Evolutionary conservation across 1,140 invertebrate species (phyloP), one percentile per base, ranked within the genome.

Genomic region (Zophobas atratus): DNA sequence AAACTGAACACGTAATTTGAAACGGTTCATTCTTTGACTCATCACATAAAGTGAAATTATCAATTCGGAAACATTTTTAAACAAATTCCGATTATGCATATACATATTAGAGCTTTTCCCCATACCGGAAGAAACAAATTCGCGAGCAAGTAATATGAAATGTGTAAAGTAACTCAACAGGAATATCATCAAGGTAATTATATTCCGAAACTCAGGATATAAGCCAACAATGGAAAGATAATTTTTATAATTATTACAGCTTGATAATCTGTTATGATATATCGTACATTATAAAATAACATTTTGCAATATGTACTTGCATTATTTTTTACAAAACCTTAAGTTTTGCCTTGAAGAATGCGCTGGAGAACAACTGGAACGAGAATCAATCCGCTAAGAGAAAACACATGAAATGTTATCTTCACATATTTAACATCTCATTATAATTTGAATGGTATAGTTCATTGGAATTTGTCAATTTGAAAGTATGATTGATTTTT

Each of bases 181-280:
- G 39, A 67, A 67, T 67, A 67, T 67, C 60, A 67, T 41, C 60
- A 67, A 67, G 60, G 60, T 67, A 67, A 67, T 46, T 67, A 67
- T 67, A 67, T 72, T 72, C 70, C 70, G 70, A 72, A 72, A 72
- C 70, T 53, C 70, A 72, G 70, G 70, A 72, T 72, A 72, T 72
- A 72, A 53, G 51, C 70, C 70, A 72, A 72, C 51, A 72, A 72
- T 53, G 36, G 70, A 72, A 72, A 72, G 70, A 72, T 72, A 51
- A 72, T 72, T 72, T 72, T 72, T 53, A 72, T 51, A 72, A 72
- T 72, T 72, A 67, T 67, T 67, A 39, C 60, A 43, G 38, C 60
- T 67, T 67, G 60, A 67, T 67, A 67, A 67, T 67, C 60, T 67
- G 60, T 43, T 67, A 67, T 67, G 60, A 67, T 67, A 67, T 43